These are phyloP conservation scores for Drosophila picticornis DNA, from an alignment of 2,888 invertebrate genomes.

Conservation along the genomic window DNA sequence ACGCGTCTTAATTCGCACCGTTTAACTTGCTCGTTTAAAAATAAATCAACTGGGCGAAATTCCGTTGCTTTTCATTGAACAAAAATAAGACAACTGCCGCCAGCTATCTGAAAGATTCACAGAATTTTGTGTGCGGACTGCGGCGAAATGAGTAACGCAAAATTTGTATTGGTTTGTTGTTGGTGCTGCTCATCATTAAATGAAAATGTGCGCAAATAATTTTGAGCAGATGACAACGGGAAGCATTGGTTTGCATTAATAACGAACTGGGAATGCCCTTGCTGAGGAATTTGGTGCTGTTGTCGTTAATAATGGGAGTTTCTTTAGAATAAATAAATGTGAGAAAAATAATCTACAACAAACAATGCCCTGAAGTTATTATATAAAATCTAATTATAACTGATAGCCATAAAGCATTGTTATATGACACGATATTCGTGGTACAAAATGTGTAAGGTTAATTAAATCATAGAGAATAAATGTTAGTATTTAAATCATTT, in stretches of 20 bases:
- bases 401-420: conserved; percentile 20
- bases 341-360: conserved; percentile 22
- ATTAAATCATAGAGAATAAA: conserved; percentile 15
- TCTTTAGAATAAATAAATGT: conserved; percentile 40
- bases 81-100: conserved; percentile 40
- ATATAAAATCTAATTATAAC: conserved; percentile 11
- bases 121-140: conserved; percentile 1
- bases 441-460: conserved; percentile 18
- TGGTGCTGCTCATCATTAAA: conserved; percentile 28
- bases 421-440: conserved; percentile 24
- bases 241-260: not conserved
- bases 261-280: conserved; percentile 57
- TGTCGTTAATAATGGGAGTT: conserved; percentile 27
- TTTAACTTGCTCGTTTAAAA: conserved; percentile 19
- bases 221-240: conserved; percentile 27
- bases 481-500: not conserved
- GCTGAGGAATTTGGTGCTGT: conserved; percentile 10
- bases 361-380: conserved; percentile 29
- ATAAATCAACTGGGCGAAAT: conserved; percentile 52
- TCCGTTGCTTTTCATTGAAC: conserved; percentile 64
- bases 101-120: conserved; percentile 26
- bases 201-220: conserved; percentile 32
- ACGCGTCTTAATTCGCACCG: conserved; percentile 29
- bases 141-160: conserved; percentile 23
- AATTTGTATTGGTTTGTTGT: not conserved